These are phyloP conservation scores for Condylura cristata DNA, from an alignment of 2,113 vertebrate species.

Conservation along the genomic window DNA sequence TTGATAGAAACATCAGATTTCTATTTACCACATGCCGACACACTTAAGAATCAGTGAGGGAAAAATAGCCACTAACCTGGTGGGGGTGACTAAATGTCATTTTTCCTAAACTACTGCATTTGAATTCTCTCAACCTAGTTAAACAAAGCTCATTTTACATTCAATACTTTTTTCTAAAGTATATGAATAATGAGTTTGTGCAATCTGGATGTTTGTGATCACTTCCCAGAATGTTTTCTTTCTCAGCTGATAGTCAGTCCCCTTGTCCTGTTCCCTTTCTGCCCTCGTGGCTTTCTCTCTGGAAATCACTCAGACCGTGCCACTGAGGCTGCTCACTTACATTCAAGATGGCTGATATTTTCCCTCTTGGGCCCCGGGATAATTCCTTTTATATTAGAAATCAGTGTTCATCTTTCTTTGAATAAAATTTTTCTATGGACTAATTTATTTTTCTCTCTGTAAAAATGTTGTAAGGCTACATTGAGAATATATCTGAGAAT, in stretches of 20 bases:
- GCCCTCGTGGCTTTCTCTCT: neutral
- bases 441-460: neutral
- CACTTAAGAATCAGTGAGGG: neutral
- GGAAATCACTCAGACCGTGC: neutral
- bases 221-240: neutral
- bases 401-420: neutral
- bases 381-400: neutral
- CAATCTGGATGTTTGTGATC: neutral
- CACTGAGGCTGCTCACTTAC: accelerated
- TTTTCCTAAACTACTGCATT: neutral
- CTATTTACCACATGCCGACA: neutral
- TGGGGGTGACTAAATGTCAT: neutral
- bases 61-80: neutral
- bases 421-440: neutral
- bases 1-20: neutral
- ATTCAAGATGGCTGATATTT: neutral
- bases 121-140: neutral
- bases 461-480: neutral
- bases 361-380: no score
- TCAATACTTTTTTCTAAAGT: neutral
- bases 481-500: neutral
- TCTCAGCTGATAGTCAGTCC: neutral
- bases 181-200: neutral
- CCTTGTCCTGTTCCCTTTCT: neutral
- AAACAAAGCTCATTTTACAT: neutral